Percentiles rank a stretch among this genome's conserved stretches.
Evolutionary conservation across 53 echinoderm and acorn worm genomes (phyloP).

Genomic region (Arbacia lixula): DNA sequence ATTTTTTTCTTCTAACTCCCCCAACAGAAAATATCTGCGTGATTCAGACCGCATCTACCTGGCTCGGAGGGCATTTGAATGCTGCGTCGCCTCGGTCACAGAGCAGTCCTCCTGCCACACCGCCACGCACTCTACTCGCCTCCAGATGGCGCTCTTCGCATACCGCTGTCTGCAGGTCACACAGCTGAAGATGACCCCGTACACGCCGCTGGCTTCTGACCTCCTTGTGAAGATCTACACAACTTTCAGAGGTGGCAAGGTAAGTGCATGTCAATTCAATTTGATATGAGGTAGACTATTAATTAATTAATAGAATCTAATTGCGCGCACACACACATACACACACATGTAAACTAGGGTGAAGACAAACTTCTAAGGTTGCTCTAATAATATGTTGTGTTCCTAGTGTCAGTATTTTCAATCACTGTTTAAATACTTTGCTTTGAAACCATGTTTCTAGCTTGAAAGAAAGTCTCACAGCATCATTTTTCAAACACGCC

Average conservation of each 20-base stretch:
- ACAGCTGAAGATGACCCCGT: slow-evolving; percentile 56
- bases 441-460: no score
- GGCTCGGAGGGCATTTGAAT: slow-evolving; percentile 79
- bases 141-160: slow-evolving; percentile 34
- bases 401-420: no score
- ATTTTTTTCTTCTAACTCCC: not conserved
- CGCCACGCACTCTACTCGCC: slow-evolving; percentile 28
- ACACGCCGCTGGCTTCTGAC: slow-evolving; percentile 40
- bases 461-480: no score
- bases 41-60: slow-evolving; percentile 85
- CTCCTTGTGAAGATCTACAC: slow-evolving; percentile 50
- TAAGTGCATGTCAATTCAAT: not conserved
- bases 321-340: no score
- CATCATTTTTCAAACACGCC: no score
- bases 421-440: no score
- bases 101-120: slow-evolving; percentile 5
- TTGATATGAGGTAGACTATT: no score
- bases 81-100: slow-evolving; percentile 57
- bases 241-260: slow-evolving; percentile 50
- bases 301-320: no score
- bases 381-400: no score
- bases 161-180: slow-evolving; percentile 57
- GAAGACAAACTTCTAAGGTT: no score
- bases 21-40: slow-evolving; percentile 78
- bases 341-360: no score